phyloP scores from a whole-genome alignment of 2,797 vertebrate species.

The Clarias laeviceps region DNA sequence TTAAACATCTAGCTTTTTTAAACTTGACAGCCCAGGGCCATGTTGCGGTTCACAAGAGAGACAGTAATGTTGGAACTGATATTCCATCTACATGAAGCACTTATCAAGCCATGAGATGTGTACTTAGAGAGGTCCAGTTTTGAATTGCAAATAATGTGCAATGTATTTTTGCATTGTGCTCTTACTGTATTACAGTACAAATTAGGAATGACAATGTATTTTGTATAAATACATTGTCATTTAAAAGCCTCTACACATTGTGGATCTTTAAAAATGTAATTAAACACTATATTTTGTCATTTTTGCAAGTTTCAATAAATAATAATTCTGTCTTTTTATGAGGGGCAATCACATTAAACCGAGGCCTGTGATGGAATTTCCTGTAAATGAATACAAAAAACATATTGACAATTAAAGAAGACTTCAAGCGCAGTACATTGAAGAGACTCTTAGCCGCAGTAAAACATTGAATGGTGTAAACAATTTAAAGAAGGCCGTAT shows the following conservation, averaged over 20 bases:
- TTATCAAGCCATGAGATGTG: too few species aligned
- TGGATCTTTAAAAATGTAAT: too few species aligned
- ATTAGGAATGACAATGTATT: not conserved
- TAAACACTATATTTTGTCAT: not conserved
- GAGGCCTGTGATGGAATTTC: too few species aligned
- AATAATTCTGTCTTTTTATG: too few species aligned
- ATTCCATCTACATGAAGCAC: not conserved
- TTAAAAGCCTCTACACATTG: not conserved
- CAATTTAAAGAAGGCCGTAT: too few species aligned
- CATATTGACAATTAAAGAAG: too few species aligned
- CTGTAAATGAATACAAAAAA: too few species aligned
- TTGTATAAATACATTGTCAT: not conserved
- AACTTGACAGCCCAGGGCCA: not conserved
- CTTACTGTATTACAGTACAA: not conserved
- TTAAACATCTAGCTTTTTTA: constrained; percentile 11
- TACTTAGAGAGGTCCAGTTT: not conserved
- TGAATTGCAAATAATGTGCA: not conserved
- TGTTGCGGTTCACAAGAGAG: not conserved
- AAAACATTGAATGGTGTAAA: too few species aligned
- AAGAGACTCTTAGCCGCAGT: too few species aligned
- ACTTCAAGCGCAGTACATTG: too few species aligned
- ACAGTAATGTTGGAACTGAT: not conserved
- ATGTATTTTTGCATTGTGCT: not conserved
- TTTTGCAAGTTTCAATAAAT: not conserved
- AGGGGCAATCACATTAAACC: too few species aligned